phyloP scores from a whole-genome alignment of 2,113 vertebrate species.

The Pseudorasbora parva region DNA sequence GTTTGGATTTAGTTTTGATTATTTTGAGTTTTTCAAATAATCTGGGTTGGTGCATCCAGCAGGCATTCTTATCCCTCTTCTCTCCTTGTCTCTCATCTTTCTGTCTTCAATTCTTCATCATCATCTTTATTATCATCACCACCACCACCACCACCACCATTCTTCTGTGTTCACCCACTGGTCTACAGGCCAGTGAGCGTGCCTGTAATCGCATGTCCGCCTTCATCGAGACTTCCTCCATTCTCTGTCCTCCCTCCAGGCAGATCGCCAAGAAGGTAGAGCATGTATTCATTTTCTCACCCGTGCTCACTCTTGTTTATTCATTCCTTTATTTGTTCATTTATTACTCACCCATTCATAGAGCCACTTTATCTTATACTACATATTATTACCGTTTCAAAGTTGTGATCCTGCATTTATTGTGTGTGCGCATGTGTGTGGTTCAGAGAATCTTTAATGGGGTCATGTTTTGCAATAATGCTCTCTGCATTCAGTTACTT shows the following conservation, averaged over 20 bases:
- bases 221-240: slow-evolving; percentile 82
- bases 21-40: not conserved
- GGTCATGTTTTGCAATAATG: not conserved
- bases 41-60: not conserved
- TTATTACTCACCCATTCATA: not conserved
- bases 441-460: not conserved
- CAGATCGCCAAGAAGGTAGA: slow-evolving; percentile 89
- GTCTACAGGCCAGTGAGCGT: slow-evolving; percentile 81
- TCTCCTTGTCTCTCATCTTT: not conserved
- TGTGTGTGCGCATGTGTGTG: not conserved
- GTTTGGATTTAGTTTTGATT: not conserved
- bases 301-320: not conserved
- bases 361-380: not conserved
- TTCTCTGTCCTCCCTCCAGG: slow-evolving; percentile 78
- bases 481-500: slow-evolving; percentile 74
- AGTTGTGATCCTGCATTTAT: not conserved
- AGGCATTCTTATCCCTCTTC: not conserved
- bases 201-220: slow-evolving; percentile 87
- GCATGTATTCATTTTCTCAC: slow-evolving; percentile 34
- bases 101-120: slow-evolving; percentile 57
- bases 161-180: slow-evolving; percentile 68
- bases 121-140: slow-evolving; percentile 64
- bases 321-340: slow-evolving; percentile 1
- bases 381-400: not conserved
- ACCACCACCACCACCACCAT: slow-evolving; percentile 31